phyloP scores from a whole-genome alignment of 2,888 invertebrate species.

The Lamellibrachia columna region DNA sequence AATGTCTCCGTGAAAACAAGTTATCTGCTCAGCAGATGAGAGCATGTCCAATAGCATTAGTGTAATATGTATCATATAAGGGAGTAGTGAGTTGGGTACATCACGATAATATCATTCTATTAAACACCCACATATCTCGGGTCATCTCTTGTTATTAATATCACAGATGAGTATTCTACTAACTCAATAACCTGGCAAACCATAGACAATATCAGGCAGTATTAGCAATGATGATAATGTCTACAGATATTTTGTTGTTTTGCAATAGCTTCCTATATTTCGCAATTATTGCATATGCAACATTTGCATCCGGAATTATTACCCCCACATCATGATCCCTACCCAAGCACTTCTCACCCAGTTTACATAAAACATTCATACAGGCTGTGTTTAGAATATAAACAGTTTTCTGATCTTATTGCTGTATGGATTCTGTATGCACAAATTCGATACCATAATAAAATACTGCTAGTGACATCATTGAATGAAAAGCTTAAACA shows the following conservation, averaged over 20 bases:
- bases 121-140: not conserved
- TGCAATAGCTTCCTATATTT: not conserved
- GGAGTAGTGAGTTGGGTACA: not conserved
- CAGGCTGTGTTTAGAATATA: too few relatives aligned
- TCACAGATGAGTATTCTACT: not conserved
- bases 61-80: not conserved
- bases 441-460: too few relatives aligned
- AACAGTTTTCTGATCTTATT: too few relatives aligned
- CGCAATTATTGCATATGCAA: not conserved
- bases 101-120: slow-evolving; percentile 13
- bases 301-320: not conserved
- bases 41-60: not conserved
- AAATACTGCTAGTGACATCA: not conserved
- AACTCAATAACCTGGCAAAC: not conserved
- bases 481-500: not conserved
- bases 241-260: too few relatives aligned
- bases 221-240: not conserved
- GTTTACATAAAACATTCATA: too few relatives aligned
- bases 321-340: not conserved
- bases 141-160: not conserved
- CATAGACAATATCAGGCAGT: not conserved
- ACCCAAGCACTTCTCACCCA: not conserved
- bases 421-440: too few relatives aligned
- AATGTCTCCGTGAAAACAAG: too few relatives aligned
- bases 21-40: too few relatives aligned